Conservation (phyloP, 2,113 vertebrate genomes). For the Mandrillus leucophaeus region DNA sequence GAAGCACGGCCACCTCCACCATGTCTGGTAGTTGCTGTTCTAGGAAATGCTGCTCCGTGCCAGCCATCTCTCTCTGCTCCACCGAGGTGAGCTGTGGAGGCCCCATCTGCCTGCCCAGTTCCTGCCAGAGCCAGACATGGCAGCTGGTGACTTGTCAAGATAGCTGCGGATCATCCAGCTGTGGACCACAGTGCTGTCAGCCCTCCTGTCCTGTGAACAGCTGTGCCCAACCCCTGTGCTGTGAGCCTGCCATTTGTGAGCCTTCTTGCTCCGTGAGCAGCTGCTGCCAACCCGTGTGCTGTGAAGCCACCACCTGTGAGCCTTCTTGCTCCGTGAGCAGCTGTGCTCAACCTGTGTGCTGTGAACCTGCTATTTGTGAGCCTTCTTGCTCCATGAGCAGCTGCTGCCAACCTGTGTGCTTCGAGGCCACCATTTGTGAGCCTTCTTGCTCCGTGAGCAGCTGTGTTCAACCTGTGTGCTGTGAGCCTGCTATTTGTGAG, state of each 20-base stretch:
- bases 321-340: not conserved
- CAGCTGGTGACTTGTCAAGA: slow-evolving; percentile 74
- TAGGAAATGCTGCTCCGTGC: slow-evolving; percentile 64
- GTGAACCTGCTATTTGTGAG: not conserved
- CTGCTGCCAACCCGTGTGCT: slow-evolving; percentile 45
- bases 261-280: not conserved
- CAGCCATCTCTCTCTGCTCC: slow-evolving; percentile 74
- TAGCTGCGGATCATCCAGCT: slow-evolving; percentile 43
- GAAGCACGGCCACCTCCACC: slow-evolving; percentile 38
- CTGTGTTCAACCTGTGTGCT: slow-evolving; percentile 46
- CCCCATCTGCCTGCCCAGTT: slow-evolving; percentile 72
- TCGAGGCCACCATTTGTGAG: not conserved
- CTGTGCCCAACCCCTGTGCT: not conserved
- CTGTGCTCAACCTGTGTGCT: slow-evolving; percentile 44
- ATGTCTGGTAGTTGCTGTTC: slow-evolving; percentile 76
- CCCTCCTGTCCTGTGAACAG: not conserved
- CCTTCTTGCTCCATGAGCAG: not conserved
- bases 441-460: not conserved
- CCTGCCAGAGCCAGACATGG: slow-evolving; percentile 72
- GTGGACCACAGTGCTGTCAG: slow-evolving; percentile 23
- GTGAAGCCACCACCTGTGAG: not conserved
- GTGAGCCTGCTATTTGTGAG: not conserved
- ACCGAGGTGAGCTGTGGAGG: slow-evolving; percentile 58
- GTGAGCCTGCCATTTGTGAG: not conserved
- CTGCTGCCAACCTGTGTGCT: slow-evolving; percentile 41